Evolutionary conservation across 2,113 vertebrate species (phyloP), one percentile per base, ranked within the genome.

Genomic region (Urocynchramus pylzowi): DNA sequence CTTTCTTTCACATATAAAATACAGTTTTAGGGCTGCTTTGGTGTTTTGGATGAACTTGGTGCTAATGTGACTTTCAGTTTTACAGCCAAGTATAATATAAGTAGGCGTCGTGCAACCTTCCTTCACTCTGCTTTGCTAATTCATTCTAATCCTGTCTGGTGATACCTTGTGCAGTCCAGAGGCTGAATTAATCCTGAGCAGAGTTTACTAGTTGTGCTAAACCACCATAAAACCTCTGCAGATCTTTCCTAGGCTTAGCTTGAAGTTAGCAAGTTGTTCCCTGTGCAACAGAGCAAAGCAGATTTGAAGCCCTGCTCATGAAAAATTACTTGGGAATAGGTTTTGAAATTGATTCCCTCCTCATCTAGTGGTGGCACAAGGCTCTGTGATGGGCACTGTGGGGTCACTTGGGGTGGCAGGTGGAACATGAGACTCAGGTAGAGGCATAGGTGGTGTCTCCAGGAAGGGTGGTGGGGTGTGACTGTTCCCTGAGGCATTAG

Each of bases 1-100:
- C 41, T 70, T 92, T 64, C 63, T 89, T 45, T 67, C 47, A 45
- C 37, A 1, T 53, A 33, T 37, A 42, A 91, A 95, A 47, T 42
- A 86, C 37, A 60, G 42, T 35, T 89, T 93, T 90, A 71, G 59
- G 65, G 50, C 76, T 49, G 41, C 52, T 85, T 95, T 91, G 74
- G 4, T 61, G 83, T 93, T 78, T 60, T 81, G 71, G 81, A 92
- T 90, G 79, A 94, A 82, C 86, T 89, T 70, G 42, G 88, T 95
- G 85, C 49, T 95, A 86, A 88, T 65, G 82, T 71, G 93, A 53
- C 35, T 86, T 79, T 54, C 10, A 30, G 41, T 69, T 92, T 92
- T 81, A 85, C 33, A 87, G 95, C 91, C 95, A 97, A 95, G 42
- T 47, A 84, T 39, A 96, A 95, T 31, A 65, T 10, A 69, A 81